Conservation (phyloP, 2,888 invertebrate species). For the Dolichomitus sp. region DNA sequence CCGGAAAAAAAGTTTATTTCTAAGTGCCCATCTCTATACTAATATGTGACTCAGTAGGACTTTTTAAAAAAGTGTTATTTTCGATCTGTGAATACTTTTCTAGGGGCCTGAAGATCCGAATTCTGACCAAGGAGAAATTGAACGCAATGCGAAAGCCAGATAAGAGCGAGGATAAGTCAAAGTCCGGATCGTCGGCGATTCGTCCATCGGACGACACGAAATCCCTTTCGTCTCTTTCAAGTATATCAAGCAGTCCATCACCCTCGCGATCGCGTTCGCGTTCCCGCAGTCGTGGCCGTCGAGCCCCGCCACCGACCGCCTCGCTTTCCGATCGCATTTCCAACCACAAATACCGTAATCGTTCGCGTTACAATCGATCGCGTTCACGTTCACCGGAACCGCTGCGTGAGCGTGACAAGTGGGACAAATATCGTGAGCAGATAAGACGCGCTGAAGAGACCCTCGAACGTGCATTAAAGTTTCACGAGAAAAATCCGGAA, state of each 20-base stretch:
- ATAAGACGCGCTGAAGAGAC: constrained; percentile 87
- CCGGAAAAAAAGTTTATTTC: not conserved
- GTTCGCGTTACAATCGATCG: constrained; percentile 66
- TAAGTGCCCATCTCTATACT: not conserved
- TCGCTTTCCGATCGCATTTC: constrained; percentile 31
- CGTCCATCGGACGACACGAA: constrained; percentile 83
- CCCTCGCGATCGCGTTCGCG: constrained; percentile 83
- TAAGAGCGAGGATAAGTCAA: constrained; percentile 76
- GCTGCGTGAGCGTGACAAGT: constrained; percentile 87
- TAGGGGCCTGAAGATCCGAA: constrained; percentile 84
- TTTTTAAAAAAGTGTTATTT: not conserved
- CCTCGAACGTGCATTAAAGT: constrained; percentile 90
- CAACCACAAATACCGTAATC: constrained; percentile 48
- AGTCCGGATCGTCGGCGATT: constrained; percentile 67
- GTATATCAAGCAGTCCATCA: constrained; percentile 86
- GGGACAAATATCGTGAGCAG: constrained; percentile 87
- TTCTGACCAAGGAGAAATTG: constrained; percentile 83
- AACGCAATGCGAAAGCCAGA: constrained; percentile 76
- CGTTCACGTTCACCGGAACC: constrained; percentile 78
- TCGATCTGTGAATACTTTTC: not conserved
- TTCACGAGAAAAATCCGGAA: constrained; percentile 94
- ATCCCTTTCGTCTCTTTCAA: constrained; percentile 87
- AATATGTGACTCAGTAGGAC: not conserved
- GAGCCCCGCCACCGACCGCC: constrained; percentile 56
- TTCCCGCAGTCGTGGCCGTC: constrained; percentile 72